Evolutionary conservation across 2,888 invertebrate species (phyloP).

Genomic region (Phytoseiulus persimilis): DNA sequence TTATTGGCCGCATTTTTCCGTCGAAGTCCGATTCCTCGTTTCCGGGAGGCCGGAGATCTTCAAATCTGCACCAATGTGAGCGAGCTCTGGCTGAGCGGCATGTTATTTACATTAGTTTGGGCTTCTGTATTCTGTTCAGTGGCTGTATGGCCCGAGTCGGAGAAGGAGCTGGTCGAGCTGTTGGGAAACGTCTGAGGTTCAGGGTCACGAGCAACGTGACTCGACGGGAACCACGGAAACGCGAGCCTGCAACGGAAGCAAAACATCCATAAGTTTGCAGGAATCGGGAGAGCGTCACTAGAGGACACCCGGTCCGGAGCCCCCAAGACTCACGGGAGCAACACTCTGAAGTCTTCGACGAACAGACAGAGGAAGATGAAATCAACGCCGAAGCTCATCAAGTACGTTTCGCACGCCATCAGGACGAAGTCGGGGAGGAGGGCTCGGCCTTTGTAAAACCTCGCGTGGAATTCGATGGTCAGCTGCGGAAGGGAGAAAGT

Average conservation of each 20-base stretch:
- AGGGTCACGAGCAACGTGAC: background rate
- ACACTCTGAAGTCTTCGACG: constrained; percentile 8
- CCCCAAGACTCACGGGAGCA: constrained; percentile 16
- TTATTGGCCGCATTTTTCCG: background rate
- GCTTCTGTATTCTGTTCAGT: background rate
- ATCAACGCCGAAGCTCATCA: constrained; percentile 20
- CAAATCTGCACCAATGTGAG: background rate
- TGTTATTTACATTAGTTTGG: background rate
- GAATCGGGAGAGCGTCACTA: no score
- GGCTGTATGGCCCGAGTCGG: background rate
- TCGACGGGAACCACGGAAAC: background rate
- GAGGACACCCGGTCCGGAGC: no score
- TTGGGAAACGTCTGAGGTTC: background rate
- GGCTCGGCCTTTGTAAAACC: background rate
- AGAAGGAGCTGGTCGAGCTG: background rate
- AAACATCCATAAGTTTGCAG: no score
- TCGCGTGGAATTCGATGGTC: background rate
- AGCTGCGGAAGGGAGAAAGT: background rate
- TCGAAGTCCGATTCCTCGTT: no score
- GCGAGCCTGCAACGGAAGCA: background rate
- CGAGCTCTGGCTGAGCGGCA: background rate
- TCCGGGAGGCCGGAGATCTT: background rate
- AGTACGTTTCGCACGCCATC: constrained; percentile 22
- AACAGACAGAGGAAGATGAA: background rate
- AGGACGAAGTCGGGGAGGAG: background rate